Conservation (phyloP, 2,797 vertebrate species). For the Urophycis tenuis region DNA sequence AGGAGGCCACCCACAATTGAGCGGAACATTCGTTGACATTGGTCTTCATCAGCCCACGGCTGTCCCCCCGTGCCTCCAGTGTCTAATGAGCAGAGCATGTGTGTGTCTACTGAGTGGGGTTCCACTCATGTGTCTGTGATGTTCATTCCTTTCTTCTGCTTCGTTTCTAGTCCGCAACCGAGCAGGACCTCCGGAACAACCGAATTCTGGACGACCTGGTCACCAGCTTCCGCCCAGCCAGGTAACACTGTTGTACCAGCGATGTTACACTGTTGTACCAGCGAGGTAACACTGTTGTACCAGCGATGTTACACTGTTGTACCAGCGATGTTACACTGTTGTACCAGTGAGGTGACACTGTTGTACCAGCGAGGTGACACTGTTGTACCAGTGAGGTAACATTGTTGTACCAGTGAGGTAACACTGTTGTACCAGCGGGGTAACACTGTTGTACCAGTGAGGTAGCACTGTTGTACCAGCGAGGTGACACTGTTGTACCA, state of each 20-base stretch:
- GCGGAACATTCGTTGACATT: background rate
- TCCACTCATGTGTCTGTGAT: background rate
- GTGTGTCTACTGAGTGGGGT: background rate
- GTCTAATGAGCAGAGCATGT: background rate
- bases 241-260: constrained; percentile 70
- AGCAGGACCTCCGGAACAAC: constrained; percentile 88
- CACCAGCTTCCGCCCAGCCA: constrained; percentile 76
- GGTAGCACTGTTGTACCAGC: constrained; percentile 45
- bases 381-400: constrained; percentile 75
- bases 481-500: constrained; percentile 76
- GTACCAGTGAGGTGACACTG: constrained; percentile 79
- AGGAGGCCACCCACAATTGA: background rate
- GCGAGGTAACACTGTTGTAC: constrained; percentile 79
- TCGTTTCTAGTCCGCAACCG: constrained; percentile 74
- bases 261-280: constrained; percentile 23
- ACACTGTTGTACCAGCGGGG: constrained; percentile 67
- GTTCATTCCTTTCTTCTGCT: constrained; percentile 26
- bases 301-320: background rate
- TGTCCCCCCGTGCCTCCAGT: background rate
- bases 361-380: background rate
- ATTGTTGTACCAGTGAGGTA: background rate
- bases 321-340: too few relatives aligned
- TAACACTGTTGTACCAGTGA: constrained; percentile 56
- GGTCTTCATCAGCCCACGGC: background rate
- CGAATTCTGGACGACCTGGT: constrained; percentile 86